Evolutionary conservation across 30 jellyfish, hydroid and myxozoan species (phyloP), one percentile per base, ranked within the genome.

Genomic region (Sanderia malayensis): DNA sequence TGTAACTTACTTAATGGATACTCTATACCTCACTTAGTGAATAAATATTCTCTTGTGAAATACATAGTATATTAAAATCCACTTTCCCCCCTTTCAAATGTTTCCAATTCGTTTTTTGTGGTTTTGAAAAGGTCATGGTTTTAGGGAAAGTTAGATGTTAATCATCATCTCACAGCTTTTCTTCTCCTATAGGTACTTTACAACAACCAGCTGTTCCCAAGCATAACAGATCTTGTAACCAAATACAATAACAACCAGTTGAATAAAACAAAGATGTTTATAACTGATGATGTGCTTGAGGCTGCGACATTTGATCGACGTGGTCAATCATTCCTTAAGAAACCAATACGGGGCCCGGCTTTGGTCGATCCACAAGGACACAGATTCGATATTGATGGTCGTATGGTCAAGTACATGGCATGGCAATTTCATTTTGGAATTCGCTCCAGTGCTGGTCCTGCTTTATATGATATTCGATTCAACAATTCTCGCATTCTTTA

Each of bases 361-460:
- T 7, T 72, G 26, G 75, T 65, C 24, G 78, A 72, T 37, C 96
- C 96, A n/a, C 70, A 76, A 27, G 96, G 96, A 60, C 32, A 46
- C 49, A 61, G 96, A 31, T 86, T 28, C 60, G 87, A 93, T 10
- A 58, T 86, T n/a, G 37, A 33, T 10, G 96, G 96, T 28, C 62
- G 86, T 29, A 86, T 57, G 52, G 44, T 86, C 34, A 71, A 71
- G 31, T 86, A 86, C 64, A 57, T 79, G 88, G 86, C 82, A 0
- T 86, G 96, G 96, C 83, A 72, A 10, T 86, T 86, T 64, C 76
- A 77, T 46, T 20, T 67, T 25, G 82, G 85, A 7, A 46, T 71
- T 46, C 88, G 91, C 11, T 60, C 96, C 11, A 45, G 84, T 41
- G 76, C 94, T 44, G 96, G 96, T 0, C 85, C 91, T 22, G 93